phyloP scores from a whole-genome alignment of 2,888 invertebrate genomes.

The Cyaniris semiargus region DNA sequence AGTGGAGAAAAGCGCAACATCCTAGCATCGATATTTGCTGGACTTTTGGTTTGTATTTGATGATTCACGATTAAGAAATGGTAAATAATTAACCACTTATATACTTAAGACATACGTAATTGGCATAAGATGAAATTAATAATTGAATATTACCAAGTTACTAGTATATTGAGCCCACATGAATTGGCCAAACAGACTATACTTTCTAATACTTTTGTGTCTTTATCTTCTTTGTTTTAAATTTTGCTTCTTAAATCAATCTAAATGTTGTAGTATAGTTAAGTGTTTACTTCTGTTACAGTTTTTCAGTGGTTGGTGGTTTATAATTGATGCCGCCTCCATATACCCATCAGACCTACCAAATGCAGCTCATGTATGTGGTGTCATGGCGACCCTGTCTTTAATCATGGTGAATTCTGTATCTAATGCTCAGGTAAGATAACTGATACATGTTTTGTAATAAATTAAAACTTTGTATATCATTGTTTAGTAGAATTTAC shows the following conservation, averaged over 20 bases:
- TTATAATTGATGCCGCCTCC: slow-evolving; percentile 96
- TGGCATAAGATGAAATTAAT: background rate
- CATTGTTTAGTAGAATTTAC: background rate
- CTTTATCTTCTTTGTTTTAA: background rate
- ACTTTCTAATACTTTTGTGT: slow-evolving; percentile 7
- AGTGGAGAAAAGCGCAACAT: slow-evolving; percentile 92
- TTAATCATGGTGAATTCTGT: slow-evolving; percentile 98
- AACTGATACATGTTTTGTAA: background rate
- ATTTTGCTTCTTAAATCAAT: background rate
- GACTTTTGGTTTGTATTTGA: slow-evolving; percentile 87
- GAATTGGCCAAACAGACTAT: background rate
- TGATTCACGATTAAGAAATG: slow-evolving; percentile 52
- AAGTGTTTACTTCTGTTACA: slow-evolving; percentile 58
- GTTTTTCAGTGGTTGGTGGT: slow-evolving; percentile 99
- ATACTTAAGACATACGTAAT: background rate
- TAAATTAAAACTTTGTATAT: background rate
- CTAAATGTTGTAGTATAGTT: background rate
- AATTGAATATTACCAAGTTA: background rate
- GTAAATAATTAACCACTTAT: background rate
- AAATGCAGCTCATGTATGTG: slow-evolving; percentile 94
- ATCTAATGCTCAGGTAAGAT: slow-evolving; percentile 91
- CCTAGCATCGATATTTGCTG: slow-evolving; percentile 91
- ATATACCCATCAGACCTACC: slow-evolving; percentile 86
- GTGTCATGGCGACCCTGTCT: slow-evolving; percentile 95
- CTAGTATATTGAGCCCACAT: background rate